Base-by-base conservation (phyloP, 2,797 vertebrate genomes). In the Gadopsis bispinosus region DNA sequence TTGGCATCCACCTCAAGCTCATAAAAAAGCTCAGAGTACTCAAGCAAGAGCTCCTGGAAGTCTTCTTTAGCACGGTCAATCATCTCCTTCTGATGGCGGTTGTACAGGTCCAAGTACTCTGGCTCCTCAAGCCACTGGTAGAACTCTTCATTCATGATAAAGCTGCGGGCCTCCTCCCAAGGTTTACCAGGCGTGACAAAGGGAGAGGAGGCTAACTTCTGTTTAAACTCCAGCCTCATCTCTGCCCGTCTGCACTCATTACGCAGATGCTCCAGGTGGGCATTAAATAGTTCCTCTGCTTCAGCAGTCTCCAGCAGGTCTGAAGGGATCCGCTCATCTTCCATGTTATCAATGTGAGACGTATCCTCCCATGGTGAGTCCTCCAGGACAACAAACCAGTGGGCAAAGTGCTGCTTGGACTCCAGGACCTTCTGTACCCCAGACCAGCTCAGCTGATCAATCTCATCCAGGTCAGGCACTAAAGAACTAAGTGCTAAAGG, bases 11-110 rank as follows among this genome's bases (percentile, higher is more conserved):
- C 93, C 87, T 99, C 98, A 60, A 99, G 96, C 80, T 99, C 98
- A 68, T 99, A 99, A 80, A 99, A 99, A n/a, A 99, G 95, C 90
- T 99, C 98, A 0, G 98, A 99, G 81, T 98, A 99, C 73, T 99
- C 98, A 26, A 99, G 80, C 43, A 99, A 93, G 60, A 99, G 95
- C 87, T 99, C 98, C 90, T 99, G 98, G 67, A 99, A 99, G 66
- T 99, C 98, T 90, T 99, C 98, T 90, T 99, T 99, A 61, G 98
- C 97, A 13, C 88, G 94, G 47, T 99, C 98, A 50, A 99, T 98
- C 60, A 98, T 96, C 82, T 97, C 97, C 74, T 99, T 99, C 88
- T 99, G 98, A 92, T 99, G 97, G 31, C 93, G 95, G 91, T 97
- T 95, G 87, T 99, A 99, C 79, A 99, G 96, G 14, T 99, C 98